Conservation (phyloP, 1,140 invertebrate genomes). For the Triops cancriformis region DNA sequence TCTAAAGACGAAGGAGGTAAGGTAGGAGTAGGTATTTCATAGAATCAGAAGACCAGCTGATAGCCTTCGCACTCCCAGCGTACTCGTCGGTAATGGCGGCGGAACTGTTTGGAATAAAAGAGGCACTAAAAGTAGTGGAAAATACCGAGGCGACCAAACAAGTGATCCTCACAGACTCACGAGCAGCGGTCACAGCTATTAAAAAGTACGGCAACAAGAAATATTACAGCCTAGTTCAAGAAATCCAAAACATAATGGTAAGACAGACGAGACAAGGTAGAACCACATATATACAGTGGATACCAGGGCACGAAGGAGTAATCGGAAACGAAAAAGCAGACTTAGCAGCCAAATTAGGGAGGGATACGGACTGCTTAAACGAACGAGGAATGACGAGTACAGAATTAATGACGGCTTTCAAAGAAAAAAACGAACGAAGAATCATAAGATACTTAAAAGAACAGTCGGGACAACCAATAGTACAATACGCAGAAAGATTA, state of each 20-base stretch:
- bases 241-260: neutral
- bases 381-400: too few relatives aligned
- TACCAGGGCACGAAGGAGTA: neutral
- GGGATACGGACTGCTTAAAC: too few relatives aligned
- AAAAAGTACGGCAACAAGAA: neutral
- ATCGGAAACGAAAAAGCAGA: neutral
- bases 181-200: neutral
- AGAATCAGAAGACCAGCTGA: neutral
- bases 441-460: too few relatives aligned
- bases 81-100: neutral
- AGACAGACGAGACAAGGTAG: neutral
- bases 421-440: too few relatives aligned
- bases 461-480: too few relatives aligned
- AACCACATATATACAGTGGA: neutral
- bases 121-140: neutral
- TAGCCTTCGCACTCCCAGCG: too few relatives aligned
- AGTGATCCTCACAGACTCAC: neutral
- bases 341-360: neutral
- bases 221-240: neutral
- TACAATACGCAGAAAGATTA: too few relatives aligned
- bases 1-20: neutral
- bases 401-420: too few relatives aligned
- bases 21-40: neutral
- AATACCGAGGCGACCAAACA: neutral
- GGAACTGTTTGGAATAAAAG: neutral